phyloP scores from a whole-genome alignment of 2,888 invertebrate species.

The Corbicula japonica region DNA sequence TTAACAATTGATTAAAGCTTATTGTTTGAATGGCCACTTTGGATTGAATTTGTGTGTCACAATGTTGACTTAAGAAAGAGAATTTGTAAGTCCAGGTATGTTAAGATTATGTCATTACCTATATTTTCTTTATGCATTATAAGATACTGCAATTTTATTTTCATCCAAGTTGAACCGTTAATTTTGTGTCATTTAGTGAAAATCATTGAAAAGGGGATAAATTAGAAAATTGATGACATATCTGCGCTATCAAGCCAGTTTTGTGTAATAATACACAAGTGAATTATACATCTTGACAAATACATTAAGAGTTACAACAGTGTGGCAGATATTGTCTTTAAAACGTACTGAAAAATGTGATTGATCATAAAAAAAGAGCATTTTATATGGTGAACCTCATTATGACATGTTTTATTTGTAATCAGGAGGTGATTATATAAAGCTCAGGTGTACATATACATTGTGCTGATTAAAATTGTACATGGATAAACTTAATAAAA shows the following conservation, averaged over 20 bases:
- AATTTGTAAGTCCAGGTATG: slow-evolving; percentile 12
- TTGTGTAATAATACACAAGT: too few relatives aligned
- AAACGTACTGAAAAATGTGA: background rate
- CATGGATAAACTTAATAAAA: too few relatives aligned
- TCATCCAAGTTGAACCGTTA: slow-evolving; percentile 5
- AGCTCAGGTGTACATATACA: too few relatives aligned
- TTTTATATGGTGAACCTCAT: background rate
- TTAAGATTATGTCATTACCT: slow-evolving; percentile 1
- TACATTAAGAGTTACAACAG: too few relatives aligned
- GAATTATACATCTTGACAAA: too few relatives aligned
- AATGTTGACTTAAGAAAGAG: slow-evolving; percentile 30
- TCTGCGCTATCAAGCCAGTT: background rate
- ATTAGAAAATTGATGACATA: slow-evolving; percentile 17
- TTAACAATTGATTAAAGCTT: slow-evolving; percentile 44
- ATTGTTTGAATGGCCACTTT: slow-evolving; percentile 35
- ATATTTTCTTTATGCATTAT: slow-evolving; percentile 4
- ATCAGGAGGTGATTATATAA: too few relatives aligned
- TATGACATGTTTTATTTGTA: slow-evolving; percentile 15
- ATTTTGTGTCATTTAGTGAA: slow-evolving; percentile 13
- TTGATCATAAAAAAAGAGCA: slow-evolving; percentile 18
- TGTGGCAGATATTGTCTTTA: too few relatives aligned
- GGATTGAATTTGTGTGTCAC: slow-evolving; percentile 22
- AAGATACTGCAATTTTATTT: slow-evolving; percentile 14
- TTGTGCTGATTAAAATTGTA: too few relatives aligned
- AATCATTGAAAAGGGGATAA: slow-evolving; percentile 7